Percentiles rank a stretch among this genome's conserved stretches.
Evolutionary conservation across 2,113 vertebrate genomes (phyloP).

Genomic region (Peucedramus taeniatus): DNA sequence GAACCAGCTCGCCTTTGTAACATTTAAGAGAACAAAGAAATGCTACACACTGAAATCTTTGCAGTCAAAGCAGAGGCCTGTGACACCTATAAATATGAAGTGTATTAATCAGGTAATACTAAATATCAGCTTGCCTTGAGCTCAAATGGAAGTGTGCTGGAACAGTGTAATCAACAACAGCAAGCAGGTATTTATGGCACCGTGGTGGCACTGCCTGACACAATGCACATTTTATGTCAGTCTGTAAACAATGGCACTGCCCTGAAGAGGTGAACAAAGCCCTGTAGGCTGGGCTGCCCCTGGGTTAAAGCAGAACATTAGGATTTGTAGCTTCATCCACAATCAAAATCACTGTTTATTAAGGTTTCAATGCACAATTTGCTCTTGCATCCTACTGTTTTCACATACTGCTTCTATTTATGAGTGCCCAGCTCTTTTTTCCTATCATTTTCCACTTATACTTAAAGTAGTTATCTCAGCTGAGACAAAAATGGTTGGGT

Average conservation of each 20-base stretch:
- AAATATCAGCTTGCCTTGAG: background rate
- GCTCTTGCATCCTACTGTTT: background rate
- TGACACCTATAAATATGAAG: background rate
- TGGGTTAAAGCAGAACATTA: background rate
- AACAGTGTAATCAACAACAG: background rate
- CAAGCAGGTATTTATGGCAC: background rate
- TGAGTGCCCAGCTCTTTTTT: background rate
- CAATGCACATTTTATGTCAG: background rate
- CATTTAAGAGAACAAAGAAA: background rate
- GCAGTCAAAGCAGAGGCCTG: background rate
- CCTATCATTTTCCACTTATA: background rate
- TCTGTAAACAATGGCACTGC: background rate
- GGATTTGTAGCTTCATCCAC: background rate
- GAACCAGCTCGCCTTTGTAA: background rate
- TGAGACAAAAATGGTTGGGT: background rate
- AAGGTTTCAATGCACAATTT: background rate
- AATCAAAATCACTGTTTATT: background rate
- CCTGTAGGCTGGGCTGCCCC: background rate
- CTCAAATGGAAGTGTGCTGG: background rate
- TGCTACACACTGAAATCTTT: background rate
- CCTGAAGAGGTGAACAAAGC: background rate
- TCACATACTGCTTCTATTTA: background rate
- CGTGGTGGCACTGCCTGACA: background rate
- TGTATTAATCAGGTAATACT: background rate
- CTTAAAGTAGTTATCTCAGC: background rate